A percentile compares a stretch with the other conserved stretches of the same genome.
Conservation (phyloP, 2,797 vertebrate species). For the Tamandua tetradactyla region DNA sequence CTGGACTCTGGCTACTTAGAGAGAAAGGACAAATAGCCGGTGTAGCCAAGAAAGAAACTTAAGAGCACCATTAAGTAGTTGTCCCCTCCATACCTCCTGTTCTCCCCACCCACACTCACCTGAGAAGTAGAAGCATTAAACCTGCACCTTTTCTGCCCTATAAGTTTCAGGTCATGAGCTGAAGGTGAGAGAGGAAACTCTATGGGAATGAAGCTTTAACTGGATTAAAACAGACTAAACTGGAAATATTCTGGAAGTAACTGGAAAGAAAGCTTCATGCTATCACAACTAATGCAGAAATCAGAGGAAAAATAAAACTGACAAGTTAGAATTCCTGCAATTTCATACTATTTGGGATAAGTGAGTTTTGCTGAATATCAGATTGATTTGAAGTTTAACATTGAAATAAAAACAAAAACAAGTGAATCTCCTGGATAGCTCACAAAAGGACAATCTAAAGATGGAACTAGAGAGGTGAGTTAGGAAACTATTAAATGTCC, state of each 20-base stretch:
- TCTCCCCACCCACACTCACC: neutral
- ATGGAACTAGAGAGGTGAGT: neutral
- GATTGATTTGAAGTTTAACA: slow-evolving; percentile 14
- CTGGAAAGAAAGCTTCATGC: neutral
- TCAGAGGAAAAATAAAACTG: neutral
- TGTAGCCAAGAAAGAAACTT: neutral
- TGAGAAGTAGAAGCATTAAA: neutral
- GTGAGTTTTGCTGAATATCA: neutral
- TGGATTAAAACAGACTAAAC: neutral
- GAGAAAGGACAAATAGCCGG: neutral
- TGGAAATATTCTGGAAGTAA: neutral
- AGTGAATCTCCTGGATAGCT: neutral
- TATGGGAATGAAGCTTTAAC: neutral
- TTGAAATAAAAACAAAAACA: neutral
- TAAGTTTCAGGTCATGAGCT: neutral
- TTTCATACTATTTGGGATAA: neutral
- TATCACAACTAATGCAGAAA: neutral
- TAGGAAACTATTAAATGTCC: neutral
- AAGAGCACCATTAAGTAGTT: neutral
- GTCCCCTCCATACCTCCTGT: neutral
- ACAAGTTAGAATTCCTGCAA: neutral
- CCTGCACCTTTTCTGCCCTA: neutral
- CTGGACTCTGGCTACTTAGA: neutral
- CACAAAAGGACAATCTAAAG: neutral
- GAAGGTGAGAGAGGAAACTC: neutral